A percentile compares a stretch with the other conserved stretches of the same genome.
Evolutionary conservation across 2,113 vertebrate genomes (phyloP).

Genomic region (Conger conger): DNA sequence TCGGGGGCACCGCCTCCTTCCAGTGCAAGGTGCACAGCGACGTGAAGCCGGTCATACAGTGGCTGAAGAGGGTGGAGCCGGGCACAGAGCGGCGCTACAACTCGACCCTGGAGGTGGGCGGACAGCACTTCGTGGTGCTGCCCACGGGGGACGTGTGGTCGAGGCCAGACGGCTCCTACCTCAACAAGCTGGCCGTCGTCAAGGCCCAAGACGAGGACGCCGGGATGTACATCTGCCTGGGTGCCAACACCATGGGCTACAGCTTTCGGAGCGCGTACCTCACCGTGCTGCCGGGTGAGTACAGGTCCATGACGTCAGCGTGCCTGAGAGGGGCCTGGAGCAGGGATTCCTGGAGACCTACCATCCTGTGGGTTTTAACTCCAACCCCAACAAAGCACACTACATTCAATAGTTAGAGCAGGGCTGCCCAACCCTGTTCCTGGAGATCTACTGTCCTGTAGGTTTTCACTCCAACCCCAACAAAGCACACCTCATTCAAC

Average conservation of each 20-base stretch:
- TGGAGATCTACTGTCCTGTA: too few species aligned
- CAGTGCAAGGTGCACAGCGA: slow-evolving; percentile 63
- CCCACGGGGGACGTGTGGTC: slow-evolving; percentile 62
- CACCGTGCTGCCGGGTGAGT: slow-evolving; percentile 58
- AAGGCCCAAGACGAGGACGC: slow-evolving; percentile 57
- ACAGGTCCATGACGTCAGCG: neutral
- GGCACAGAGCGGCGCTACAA: slow-evolving; percentile 54
- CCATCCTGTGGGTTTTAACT: too few species aligned
- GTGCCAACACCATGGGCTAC: slow-evolving; percentile 65
- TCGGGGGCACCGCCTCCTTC: slow-evolving; percentile 59
- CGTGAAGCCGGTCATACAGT: slow-evolving; percentile 61
- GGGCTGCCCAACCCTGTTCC: too few species aligned
- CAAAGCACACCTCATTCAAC: too few species aligned
- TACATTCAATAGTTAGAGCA: too few species aligned
- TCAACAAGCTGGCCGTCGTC: slow-evolving; percentile 60
- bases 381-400: too few species aligned
- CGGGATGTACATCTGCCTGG: slow-evolving; percentile 65
- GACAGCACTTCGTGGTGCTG: slow-evolving; percentile 58
- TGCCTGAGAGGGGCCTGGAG: too few species aligned
- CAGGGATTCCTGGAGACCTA: too few species aligned
- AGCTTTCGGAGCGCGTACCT: slow-evolving; percentile 61
- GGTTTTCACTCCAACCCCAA: too few species aligned
- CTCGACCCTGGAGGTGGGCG: slow-evolving; percentile 59
- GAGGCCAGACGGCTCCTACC: slow-evolving; percentile 62
- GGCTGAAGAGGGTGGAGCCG: slow-evolving; percentile 56